A percentile compares a stretch with the other conserved stretches of the same genome.
phyloP scores from a whole-genome alignment of 2,797 vertebrate genomes.

The Cirrhinus mrigala region DNA sequence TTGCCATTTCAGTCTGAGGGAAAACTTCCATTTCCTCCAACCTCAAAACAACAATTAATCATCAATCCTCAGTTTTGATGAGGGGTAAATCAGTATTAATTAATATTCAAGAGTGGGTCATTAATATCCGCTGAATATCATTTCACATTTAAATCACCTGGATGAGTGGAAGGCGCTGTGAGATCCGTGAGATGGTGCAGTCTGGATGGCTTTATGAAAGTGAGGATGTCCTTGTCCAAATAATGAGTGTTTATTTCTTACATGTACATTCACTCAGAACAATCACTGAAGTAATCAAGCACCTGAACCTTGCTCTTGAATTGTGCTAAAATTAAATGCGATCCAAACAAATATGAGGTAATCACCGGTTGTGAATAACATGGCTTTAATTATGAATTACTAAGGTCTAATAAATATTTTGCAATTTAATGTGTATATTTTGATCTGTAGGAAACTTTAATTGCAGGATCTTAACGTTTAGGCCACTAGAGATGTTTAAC shows the following conservation, averaged over 20 bases:
- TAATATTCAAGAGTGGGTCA: conserved; percentile 40
- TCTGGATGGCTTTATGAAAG: conserved; percentile 17
- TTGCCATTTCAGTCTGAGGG: neutral
- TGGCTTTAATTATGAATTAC: neutral
- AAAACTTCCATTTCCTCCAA: conserved; percentile 23
- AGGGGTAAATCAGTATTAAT: conserved; percentile 53
- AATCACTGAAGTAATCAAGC: conserved; percentile 20
- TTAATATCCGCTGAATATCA: conserved; percentile 27
- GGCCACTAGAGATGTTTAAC: neutral
- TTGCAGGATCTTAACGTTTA: neutral
- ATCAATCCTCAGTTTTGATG: conserved; percentile 46
- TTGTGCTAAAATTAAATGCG: neutral
- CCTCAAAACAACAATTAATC: conserved; percentile 30
- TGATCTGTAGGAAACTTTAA: neutral
- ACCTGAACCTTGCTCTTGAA: neutral
- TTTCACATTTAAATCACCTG: conserved; percentile 51
- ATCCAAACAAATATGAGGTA: neutral
- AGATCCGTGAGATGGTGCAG: neutral
- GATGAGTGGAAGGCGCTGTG: conserved; percentile 38
- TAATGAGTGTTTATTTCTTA: neutral
- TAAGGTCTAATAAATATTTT: neutral
- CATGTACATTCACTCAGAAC: neutral
- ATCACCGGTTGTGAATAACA: neutral
- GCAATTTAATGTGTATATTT: neutral
- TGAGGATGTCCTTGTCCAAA: conserved; percentile 31